phyloP scores from a whole-genome alignment of 2,888 invertebrate species.

The Netelia virgata region DNA sequence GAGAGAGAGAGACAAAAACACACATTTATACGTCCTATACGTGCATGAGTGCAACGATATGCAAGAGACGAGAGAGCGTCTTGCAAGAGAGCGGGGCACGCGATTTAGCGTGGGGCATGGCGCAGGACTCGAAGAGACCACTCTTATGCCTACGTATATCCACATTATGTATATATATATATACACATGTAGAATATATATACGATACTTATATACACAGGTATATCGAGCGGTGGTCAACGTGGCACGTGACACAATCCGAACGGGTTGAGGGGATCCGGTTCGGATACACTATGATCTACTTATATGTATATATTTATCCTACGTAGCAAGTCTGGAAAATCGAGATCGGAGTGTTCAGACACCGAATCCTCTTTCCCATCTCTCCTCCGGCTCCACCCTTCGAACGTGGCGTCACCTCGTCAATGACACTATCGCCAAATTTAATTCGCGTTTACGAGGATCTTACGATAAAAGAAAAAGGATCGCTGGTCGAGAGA shows the following conservation, averaged over 20 bases:
- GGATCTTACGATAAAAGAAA: constrained; percentile 43
- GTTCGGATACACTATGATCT: constrained; percentile 24
- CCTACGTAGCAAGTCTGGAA: not conserved
- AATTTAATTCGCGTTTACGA: constrained; percentile 52
- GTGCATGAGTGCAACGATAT: constrained; percentile 57
- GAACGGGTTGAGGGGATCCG: constrained; percentile 51
- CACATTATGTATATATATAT: not conserved
- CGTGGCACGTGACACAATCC: constrained; percentile 55
- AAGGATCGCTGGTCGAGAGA: not conserved
- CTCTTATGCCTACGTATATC: not conserved
- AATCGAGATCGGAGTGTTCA: constrained; percentile 30
- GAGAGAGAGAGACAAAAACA: not conserved
- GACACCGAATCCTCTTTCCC: constrained; percentile 5
- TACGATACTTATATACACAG: constrained; percentile 7
- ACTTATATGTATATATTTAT: constrained; percentile 8
- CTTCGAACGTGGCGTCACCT: not conserved
- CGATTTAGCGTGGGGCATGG: constrained; percentile 24
- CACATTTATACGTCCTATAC: constrained; percentile 16
- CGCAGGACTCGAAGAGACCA: constrained; percentile 31
- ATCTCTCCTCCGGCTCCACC: not conserved
- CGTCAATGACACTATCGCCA: constrained; percentile 51
- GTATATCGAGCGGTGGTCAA: not conserved
- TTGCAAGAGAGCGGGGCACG: constrained; percentile 16
- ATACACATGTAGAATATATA: not conserved
- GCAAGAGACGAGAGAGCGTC: constrained; percentile 53